Conservation (phyloP, 2,113 vertebrate species). For the Pelodiscus sinensis region DNA sequence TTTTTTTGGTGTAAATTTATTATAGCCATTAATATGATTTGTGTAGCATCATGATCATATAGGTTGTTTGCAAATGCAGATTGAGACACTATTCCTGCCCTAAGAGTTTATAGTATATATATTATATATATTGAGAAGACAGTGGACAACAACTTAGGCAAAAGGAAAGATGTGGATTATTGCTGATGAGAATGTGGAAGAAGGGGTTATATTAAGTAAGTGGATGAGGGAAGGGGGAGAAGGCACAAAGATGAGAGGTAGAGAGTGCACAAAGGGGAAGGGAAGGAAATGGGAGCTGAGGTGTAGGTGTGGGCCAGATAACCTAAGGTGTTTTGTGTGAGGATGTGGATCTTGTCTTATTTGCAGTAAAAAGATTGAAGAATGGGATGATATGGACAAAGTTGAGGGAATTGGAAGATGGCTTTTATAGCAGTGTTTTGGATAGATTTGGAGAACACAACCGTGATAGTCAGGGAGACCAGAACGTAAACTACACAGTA, state of each 20-base stretch:
- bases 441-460: neutral
- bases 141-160: neutral
- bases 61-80: conserved; percentile 57
- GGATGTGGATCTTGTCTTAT: neutral
- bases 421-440: neutral
- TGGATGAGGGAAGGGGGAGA: neutral
- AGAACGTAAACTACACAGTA: neutral
- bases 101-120: conserved; percentile 35
- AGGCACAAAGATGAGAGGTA: conserved; percentile 17
- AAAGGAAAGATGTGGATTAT: neutral
- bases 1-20: conserved; percentile 41
- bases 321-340: neutral
- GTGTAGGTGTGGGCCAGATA: neutral
- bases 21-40: conserved; percentile 62
- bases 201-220: neutral
- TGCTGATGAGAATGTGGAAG: neutral
- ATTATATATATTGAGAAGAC: conserved; percentile 20
- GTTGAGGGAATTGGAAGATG: neutral
- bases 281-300: neutral
- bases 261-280: accelerated
- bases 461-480: neutral
- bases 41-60: neutral
- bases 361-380: neutral
- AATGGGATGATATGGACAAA: neutral
- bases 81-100: conserved; percentile 47